These are phyloP conservation scores for Bombus affinis DNA, from an alignment of 1,140 invertebrate species.

Conservation along the genomic window DNA sequence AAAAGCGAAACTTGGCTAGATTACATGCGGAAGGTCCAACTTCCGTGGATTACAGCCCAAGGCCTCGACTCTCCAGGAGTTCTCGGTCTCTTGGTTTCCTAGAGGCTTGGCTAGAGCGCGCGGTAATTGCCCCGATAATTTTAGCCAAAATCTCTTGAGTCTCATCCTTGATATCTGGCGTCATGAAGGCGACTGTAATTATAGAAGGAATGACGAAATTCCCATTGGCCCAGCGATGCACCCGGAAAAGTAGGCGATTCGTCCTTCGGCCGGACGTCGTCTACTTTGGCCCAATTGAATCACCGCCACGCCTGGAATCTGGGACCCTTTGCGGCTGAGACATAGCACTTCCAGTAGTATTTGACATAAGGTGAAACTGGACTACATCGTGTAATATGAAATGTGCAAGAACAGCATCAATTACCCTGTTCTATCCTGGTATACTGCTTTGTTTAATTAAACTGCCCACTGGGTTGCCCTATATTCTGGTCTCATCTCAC, in stretches of 20 bases:
- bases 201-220: conserved; percentile 49
- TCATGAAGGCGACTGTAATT: conserved; percentile 33
- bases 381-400: no score
- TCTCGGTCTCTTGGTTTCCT: neutral
- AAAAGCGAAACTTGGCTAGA: neutral
- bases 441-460: no score
- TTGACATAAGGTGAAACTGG: no score
- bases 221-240: neutral
- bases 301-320: neutral
- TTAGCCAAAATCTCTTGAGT: conserved; percentile 25
- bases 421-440: no score
- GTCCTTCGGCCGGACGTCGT: neutral
- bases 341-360: no score
- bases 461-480: no score
- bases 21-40: neutral
- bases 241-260: neutral
- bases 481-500: no score
- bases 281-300: neutral
- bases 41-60: neutral
- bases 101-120: neutral
- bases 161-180: conserved; percentile 37
- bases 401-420: no score
- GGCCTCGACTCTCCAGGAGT: neutral
- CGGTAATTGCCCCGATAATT: conserved; percentile 41
- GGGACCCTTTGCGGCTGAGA: no score